These are phyloP conservation scores for Ispidina picta DNA, from an alignment of 2,797 vertebrate species.

Conservation along the genomic window DNA sequence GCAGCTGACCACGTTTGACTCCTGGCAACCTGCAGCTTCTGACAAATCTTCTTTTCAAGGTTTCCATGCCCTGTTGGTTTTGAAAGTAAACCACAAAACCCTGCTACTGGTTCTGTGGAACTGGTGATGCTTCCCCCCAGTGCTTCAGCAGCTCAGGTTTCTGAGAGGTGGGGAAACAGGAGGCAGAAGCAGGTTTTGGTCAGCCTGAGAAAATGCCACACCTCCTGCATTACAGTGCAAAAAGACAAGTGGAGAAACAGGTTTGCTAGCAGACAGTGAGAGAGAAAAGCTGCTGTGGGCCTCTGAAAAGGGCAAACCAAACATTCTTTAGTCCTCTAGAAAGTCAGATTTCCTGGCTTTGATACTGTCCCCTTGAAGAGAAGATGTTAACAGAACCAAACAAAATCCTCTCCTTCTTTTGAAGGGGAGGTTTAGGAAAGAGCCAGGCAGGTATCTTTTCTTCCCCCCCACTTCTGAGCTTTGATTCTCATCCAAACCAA, in stretches of 20 bases:
- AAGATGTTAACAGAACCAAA: not conserved
- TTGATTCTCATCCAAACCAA: not conserved
- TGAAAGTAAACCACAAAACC: not conserved
- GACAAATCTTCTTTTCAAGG: not conserved
- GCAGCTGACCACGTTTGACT: not conserved
- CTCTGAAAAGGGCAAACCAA: not conserved
- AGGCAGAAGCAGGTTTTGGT: not conserved
- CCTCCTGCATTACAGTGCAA: not conserved
- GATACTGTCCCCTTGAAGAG: not conserved
- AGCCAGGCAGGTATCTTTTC: not conserved
- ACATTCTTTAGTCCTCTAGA: not conserved
- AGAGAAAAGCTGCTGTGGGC: not conserved
- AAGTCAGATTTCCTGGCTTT: conserved; percentile 22
- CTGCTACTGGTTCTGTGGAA: not conserved
- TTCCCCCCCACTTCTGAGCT: not conserved
- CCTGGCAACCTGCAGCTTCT: not conserved
- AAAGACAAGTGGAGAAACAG: not conserved
- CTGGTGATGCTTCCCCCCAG: not conserved
- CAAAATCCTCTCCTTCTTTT: not conserved
- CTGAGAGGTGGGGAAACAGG: not conserved
- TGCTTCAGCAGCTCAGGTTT: not conserved
- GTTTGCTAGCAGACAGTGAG: not conserved
- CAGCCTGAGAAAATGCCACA: not conserved
- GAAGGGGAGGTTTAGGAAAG: conserved; percentile 39
- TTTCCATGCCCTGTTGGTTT: not conserved